A percentile compares a stretch with the other conserved stretches of the same genome.
phyloP scores from a whole-genome alignment of 2,113 vertebrate genomes.

The Oreocharis arfaki region DNA sequence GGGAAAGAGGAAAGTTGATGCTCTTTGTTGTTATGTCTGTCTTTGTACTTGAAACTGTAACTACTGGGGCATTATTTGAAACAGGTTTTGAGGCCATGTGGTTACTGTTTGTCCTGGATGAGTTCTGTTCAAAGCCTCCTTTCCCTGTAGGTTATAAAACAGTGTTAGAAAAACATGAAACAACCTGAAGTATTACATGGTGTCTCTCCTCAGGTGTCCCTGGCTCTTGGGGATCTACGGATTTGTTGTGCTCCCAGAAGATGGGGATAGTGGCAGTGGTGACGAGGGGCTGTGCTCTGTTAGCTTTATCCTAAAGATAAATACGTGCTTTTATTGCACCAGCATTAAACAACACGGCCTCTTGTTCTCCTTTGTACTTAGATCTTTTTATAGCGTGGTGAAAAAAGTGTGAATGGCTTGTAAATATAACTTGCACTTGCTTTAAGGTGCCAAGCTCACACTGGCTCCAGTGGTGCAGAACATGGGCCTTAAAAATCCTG shows the following conservation, averaged over 20 bases:
- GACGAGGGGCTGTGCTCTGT: background rate
- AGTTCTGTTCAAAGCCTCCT: background rate
- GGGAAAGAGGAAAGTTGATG: background rate
- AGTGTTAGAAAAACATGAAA: background rate
- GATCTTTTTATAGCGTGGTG: background rate
- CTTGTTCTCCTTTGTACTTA: background rate
- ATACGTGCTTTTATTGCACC: background rate
- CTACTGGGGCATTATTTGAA: slow-evolving; percentile 8
- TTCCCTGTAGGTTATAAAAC: slow-evolving; percentile 11
- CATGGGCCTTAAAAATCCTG: background rate
- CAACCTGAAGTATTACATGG: background rate
- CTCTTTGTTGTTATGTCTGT: background rate
- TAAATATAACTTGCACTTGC: background rate
- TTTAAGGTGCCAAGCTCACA: background rate
- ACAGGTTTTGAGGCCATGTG: background rate
- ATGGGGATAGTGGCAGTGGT: background rate
- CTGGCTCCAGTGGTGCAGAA: background rate
- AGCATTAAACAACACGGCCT: background rate
- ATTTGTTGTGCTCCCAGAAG: background rate
- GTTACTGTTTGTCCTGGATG: slow-evolving; percentile 4
- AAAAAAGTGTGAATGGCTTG: background rate
- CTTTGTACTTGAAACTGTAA: background rate
- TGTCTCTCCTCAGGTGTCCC: background rate
- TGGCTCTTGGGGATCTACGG: background rate
- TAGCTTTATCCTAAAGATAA: background rate